These are phyloP conservation scores for Chelmon rostratus DNA, from an alignment of 2,797 vertebrate genomes.

Conservation along the genomic window DNA sequence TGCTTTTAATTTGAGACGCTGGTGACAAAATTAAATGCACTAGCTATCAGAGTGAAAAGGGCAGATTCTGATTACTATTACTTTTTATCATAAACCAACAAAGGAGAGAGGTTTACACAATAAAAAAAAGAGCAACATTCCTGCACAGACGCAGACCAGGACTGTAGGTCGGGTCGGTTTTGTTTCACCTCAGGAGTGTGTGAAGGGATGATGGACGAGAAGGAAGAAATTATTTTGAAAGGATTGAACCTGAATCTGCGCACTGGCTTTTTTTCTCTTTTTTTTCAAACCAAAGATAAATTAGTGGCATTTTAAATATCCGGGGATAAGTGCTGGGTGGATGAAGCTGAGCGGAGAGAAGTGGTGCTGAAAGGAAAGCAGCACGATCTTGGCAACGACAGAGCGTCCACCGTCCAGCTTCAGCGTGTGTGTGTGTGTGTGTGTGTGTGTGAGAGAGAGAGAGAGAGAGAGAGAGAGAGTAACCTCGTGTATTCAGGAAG, in stretches of 20 bases:
- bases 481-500: constrained; percentile 32
- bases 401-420: constrained; percentile 44
- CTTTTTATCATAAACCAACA: not conserved
- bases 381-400: constrained; percentile 64
- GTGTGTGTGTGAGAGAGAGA: constrained; percentile 37
- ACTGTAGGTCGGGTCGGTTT: not conserved
- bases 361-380: constrained; percentile 84
- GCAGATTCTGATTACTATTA: not conserved
- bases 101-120: not conserved
- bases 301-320: constrained; percentile 33
- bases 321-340: constrained; percentile 37
- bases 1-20: no score
- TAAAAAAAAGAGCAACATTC: constrained; percentile 14
- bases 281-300: not conserved
- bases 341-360: constrained; percentile 47
- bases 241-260: not conserved
- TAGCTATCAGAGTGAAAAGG: not conserved
- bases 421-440: constrained; percentile 37
- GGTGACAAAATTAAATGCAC: not conserved
- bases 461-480: constrained; percentile 28
- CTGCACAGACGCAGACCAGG: constrained; percentile 8
- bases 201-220: not conserved
- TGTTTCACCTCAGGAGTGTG: not conserved
- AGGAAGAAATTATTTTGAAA: not conserved
- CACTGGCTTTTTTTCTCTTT: not conserved